Percentiles rank a stretch among this genome's conserved stretches.
Evolutionary conservation across 2,113 vertebrate species (phyloP).

Genomic region (Puffinus mauretanicus): DNA sequence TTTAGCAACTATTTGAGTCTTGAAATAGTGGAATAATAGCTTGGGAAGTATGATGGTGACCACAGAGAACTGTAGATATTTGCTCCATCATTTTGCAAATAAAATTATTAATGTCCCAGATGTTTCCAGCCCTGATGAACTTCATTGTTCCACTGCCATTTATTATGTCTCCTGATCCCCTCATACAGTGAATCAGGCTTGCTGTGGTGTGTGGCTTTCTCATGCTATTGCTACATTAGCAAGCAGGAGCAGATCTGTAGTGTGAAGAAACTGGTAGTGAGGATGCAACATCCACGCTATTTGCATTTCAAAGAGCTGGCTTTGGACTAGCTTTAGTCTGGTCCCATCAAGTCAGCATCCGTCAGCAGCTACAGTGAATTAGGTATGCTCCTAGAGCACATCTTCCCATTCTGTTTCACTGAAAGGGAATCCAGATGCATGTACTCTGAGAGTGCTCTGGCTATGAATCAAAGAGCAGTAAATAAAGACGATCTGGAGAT

Average conservation of each 20-base stretch:
- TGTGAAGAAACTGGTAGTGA: background rate
- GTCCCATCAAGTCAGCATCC: background rate
- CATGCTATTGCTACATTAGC: background rate
- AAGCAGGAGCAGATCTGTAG: background rate
- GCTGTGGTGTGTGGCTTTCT: background rate
- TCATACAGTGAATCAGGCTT: background rate
- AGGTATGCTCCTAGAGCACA: background rate
- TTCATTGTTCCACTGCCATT: background rate
- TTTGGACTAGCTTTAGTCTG: background rate
- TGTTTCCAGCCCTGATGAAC: background rate
- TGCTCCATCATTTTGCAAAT: background rate
- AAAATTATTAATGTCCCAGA: background rate
- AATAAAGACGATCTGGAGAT: background rate
- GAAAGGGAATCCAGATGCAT: background rate
- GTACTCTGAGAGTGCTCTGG: background rate
- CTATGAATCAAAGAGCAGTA: background rate
- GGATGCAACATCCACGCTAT: background rate
- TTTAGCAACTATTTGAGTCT: background rate
- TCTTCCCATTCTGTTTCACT: background rate
- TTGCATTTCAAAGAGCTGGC: conserved; percentile 17
- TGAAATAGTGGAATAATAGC: background rate
- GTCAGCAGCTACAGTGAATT: background rate
- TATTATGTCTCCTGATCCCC: background rate
- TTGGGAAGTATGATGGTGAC: background rate
- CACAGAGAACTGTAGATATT: background rate